These are phyloP conservation scores for Melanerpes aurifrons DNA, from an alignment of 2,113 vertebrate species.

Conservation along the genomic window DNA sequence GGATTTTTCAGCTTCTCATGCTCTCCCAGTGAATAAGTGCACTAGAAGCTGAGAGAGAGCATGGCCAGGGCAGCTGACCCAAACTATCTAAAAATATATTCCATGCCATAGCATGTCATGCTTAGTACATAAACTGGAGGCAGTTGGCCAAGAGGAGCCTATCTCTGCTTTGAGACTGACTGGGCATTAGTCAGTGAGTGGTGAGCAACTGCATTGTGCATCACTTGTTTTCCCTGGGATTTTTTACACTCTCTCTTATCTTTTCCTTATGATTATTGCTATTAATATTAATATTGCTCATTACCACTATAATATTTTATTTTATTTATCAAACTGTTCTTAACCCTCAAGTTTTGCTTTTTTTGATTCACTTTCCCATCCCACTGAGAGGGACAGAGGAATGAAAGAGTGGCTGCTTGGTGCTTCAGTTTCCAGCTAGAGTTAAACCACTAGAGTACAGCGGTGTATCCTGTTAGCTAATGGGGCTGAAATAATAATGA, in stretches of 20 bases:
- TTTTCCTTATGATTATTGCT: not conserved
- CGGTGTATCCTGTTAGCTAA: slow-evolving; percentile 41
- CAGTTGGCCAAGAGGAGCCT: not conserved
- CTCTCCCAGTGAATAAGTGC: not conserved
- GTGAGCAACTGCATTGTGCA: not conserved
- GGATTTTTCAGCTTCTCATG: not conserved
- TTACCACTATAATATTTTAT: not conserved
- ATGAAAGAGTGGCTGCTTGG: not conserved
- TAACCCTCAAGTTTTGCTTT: not conserved
- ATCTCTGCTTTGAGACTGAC: not conserved
- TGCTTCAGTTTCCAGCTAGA: not conserved
- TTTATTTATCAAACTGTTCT: not conserved
- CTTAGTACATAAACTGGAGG: no score
- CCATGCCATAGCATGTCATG: not conserved
- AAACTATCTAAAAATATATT: not conserved
- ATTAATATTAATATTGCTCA: not conserved
- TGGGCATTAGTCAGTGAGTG: not conserved
- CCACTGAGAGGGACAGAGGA: not conserved
- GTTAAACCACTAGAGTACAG: not conserved
- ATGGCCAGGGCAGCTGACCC: not conserved
- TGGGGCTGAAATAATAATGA: slow-evolving; percentile 63
- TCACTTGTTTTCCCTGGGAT: not conserved
- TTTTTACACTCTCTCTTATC: not conserved
- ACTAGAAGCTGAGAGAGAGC: not conserved
- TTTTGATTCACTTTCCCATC: not conserved